Evolutionary conservation across 2,797 vertebrate species (phyloP).

Genomic region (Scolopax bukidnonensis): DNA sequence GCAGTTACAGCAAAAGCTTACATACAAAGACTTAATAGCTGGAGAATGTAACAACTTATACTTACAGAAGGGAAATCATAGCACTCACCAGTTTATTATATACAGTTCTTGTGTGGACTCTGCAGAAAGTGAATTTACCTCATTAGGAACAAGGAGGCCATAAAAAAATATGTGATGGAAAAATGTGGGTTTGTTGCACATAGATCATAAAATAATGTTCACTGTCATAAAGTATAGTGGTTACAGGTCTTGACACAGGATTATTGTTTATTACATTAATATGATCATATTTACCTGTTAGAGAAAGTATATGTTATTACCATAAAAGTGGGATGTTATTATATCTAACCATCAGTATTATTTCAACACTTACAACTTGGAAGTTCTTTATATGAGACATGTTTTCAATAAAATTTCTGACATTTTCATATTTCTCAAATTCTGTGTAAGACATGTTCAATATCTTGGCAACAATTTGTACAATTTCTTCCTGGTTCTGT

Average conservation of each 20-base stretch:
- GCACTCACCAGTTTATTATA: background rate
- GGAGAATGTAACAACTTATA: background rate
- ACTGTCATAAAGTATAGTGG: background rate
- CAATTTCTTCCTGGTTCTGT: background rate
- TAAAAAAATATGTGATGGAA: background rate
- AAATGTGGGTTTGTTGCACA: background rate
- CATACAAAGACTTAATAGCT: background rate
- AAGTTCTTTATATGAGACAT: background rate
- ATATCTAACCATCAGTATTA: background rate
- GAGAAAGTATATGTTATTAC: background rate
- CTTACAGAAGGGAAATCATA: background rate
- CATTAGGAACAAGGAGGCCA: background rate
- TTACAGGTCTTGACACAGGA: background rate
- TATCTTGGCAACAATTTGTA: slow-evolving; percentile 2
- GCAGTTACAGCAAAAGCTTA: background rate
- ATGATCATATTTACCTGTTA: background rate
- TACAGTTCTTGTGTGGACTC: background rate
- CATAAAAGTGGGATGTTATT: background rate
- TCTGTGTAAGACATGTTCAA: background rate
- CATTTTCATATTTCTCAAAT: background rate
- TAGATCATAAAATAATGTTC: background rate
- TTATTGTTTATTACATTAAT: slow-evolving; percentile 24
- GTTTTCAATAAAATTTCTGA: background rate
- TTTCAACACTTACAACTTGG: background rate
- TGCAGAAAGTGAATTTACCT: background rate